Evolutionary conservation across 2,888 invertebrate genomes (phyloP), one percentile per base, ranked within the genome.

Genomic region (Gryllus longicercus): DNA sequence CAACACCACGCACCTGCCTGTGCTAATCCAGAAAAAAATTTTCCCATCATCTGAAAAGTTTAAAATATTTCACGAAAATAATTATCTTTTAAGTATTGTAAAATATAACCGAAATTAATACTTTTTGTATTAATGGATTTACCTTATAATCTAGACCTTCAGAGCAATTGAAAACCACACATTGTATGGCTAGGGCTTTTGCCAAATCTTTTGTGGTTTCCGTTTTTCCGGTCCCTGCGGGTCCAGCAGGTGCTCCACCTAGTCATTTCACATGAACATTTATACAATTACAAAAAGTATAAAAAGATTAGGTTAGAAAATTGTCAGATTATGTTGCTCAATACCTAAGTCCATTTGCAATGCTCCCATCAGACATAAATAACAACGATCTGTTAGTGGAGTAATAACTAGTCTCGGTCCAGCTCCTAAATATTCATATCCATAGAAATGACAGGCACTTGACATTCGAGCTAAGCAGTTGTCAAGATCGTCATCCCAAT

Each of bases 1-100:
- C 96, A 96, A 84, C 95, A 95, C 96, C 96, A 96, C 5, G 95
- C 95, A 0, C 96, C 96, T 1, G 95, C 95, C 80, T 96, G 96
- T 0, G 96, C 96, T 83, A 96, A 87, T 0, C 96, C 96, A 4
- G 96, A 94, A 87, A 96, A 96, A 86, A 96, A 96, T 81, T 95
- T 89, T 0, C 96, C 96, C 96, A 96, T 96, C 94, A 95, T 94
- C 89, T 94, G 91, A n/a, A 74, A 80, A 78, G 16, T 21, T 78
- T 77, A 76, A 50, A 51, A 38, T 38, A 78, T 50, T 77, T 16
- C 12, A 76, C 0, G 21, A 21, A 50, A n/a, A 12, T 16, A 12
- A n/a, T 11, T 11, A 11, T 76, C 4, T 51, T 49, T 76, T 0
- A 38, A 8, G 8, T 4, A 38, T 38, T 38, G 38, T 38, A 38